Evolutionary conservation across 2,888 invertebrate species (phyloP), one percentile per base, ranked within the genome.

Genomic region (Endomychus coccineus): DNA sequence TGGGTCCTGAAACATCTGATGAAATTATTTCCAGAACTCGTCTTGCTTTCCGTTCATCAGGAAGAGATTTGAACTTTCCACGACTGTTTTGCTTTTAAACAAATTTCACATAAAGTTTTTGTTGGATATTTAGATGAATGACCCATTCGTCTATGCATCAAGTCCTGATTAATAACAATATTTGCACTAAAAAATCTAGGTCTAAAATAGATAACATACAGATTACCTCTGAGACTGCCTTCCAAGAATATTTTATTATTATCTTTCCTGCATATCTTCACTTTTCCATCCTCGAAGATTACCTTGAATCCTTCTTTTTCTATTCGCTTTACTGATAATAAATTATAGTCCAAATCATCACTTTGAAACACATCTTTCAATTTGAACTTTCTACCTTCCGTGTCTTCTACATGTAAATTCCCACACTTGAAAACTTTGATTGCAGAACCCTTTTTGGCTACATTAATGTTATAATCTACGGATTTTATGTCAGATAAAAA

Each of bases 341-440:
- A 27, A 11, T 27, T 27, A 7, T 27, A 27, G 11, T 27, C 27
- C 7, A 11, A 27, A 27, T 27, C 27, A n/a, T 27, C 27, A 27
- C 27, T 13, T 7, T 13, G 14, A 3, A 27, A 13, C 3, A 27
- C 27, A 11, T 27, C 4, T 4, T 6, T 14, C 12, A 27, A 4
- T 27, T 27, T 27, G 14, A 27, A 11, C 9, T 11, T 27, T 27
- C 27, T 11, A 9, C 23, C 23, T 7, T 27, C 13, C 4, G 4
- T 11, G 12, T 27, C 14, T 4, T 4, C 13, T 6, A 27, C 12
- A 27, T 27, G 14, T 27, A 27, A 14, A 14, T 11, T 27, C n/a
- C 27, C 27, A 27, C 27, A 11, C 3, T 4, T 27, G 3, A 3
- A 12, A 3, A 14, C 27, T 4, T 11, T 11, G 9, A 27, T 27